Conservation (phyloP, 2,113 vertebrate species). For the Siniperca chuatsi region DNA sequence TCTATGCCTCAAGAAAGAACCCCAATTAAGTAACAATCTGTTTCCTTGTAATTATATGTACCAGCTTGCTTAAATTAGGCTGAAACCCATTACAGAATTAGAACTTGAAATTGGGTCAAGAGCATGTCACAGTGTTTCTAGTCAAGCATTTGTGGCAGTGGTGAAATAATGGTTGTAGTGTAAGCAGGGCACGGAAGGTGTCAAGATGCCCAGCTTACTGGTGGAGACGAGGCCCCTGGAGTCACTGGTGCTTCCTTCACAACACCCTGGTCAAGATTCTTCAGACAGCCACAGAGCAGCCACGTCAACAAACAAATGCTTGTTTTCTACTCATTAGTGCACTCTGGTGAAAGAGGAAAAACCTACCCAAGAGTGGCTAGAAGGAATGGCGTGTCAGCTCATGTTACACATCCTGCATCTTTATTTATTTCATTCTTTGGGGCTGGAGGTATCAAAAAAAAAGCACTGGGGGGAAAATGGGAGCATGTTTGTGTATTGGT, state of each 20-base stretch:
- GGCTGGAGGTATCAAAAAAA: conserved; percentile 39
- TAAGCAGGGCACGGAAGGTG: conserved; percentile 40
- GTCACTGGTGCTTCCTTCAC: conserved; percentile 67
- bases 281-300: conserved; percentile 59
- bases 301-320: conserved; percentile 71
- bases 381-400: conserved; percentile 65
- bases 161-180: conserved; percentile 39
- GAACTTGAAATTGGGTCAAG: conserved; percentile 78
- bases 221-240: conserved; percentile 62
- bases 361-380: conserved; percentile 59
- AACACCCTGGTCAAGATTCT: conserved; percentile 64
- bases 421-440: conserved; percentile 46
- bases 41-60: conserved; percentile 84
- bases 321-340: conserved; percentile 77
- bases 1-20: conserved; percentile 75
- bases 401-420: conserved; percentile 64
- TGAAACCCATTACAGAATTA: conserved; percentile 75
- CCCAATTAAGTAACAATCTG: conserved; percentile 86
- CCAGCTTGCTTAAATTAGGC: conserved; percentile 79
- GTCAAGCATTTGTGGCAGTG: conserved; percentile 37
- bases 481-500: conserved; percentile 36
- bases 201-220: conserved; percentile 57
- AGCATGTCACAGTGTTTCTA: conserved; percentile 59
- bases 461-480: not conserved
- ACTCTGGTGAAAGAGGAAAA: conserved; percentile 62